A percentile compares a stretch with the other conserved stretches of the same genome.
These are phyloP conservation scores for Sebastes schlegelii DNA, from an alignment of 2,113 vertebrate species.

Conservation along the genomic window DNA sequence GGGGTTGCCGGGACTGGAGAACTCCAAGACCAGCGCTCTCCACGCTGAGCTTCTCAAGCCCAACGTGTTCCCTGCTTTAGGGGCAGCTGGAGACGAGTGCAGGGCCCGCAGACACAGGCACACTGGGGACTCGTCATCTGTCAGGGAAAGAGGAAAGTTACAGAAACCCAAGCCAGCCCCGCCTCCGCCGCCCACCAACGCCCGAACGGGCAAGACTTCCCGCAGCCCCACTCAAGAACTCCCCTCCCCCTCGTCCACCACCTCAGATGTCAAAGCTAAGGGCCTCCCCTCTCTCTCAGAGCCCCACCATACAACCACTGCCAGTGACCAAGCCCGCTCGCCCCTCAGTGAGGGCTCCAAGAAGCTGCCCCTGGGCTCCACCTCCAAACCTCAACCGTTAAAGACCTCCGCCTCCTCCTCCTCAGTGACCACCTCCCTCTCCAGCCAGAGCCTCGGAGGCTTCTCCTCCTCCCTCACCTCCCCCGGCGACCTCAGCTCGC, in stretches of 20 bases:
- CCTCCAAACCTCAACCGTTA: slow-evolving; percentile 86
- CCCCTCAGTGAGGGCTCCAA: slow-evolving; percentile 79
- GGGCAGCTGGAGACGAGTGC: slow-evolving; percentile 87
- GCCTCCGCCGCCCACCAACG: slow-evolving; percentile 86
- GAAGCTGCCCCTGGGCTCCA: slow-evolving; percentile 84
- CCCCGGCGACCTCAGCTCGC: slow-evolving; percentile 80
- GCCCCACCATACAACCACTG: slow-evolving; percentile 72
- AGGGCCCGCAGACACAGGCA: slow-evolving; percentile 89
- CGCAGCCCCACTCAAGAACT: slow-evolving; percentile 88
- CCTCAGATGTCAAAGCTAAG: slow-evolving; percentile 84
- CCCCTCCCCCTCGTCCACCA: slow-evolving; percentile 50
- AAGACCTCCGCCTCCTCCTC: slow-evolving; percentile 80
- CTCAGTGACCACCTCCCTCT: slow-evolving; percentile 68
- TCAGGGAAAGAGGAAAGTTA: slow-evolving; percentile 89
- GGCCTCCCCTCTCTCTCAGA: slow-evolving; percentile 78
- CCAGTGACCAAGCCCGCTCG: slow-evolving; percentile 77
- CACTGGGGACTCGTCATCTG: slow-evolving; percentile 76
- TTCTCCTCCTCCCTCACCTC: slow-evolving; percentile 61
- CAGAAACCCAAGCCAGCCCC: slow-evolving; percentile 93
- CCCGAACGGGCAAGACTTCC: slow-evolving; percentile 85
- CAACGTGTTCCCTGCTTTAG: slow-evolving; percentile 77
- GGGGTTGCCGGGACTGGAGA: slow-evolving; percentile 83
- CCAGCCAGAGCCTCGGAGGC: slow-evolving; percentile 69
- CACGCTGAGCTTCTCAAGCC: slow-evolving; percentile 84
- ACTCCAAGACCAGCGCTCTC: slow-evolving; percentile 83